Percentiles rank a stretch among this genome's conserved stretches.
Evolutionary conservation across 1,140 invertebrate genomes (phyloP).

Genomic region (Drosophila baimaii): DNA sequence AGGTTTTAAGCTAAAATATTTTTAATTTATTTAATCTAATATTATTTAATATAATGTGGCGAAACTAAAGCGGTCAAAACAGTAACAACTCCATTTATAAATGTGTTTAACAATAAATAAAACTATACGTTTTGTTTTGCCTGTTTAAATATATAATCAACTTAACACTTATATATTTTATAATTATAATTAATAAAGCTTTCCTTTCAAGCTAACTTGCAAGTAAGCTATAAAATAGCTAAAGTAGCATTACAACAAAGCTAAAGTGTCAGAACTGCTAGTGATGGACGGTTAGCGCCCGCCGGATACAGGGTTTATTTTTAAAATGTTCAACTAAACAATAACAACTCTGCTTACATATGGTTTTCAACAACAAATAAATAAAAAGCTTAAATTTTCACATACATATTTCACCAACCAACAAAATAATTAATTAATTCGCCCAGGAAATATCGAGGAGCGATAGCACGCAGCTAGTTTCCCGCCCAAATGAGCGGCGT

Average conservation of each 20-base stretch:
- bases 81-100: too few species aligned
- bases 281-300: constrained; percentile 2
- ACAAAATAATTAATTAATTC: too few species aligned
- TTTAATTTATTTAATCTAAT: too few species aligned
- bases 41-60: too few species aligned
- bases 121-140: too few species aligned
- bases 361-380: not conserved
- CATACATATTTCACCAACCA: not conserved
- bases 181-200: not conserved
- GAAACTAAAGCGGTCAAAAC: too few species aligned
- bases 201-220: not conserved
- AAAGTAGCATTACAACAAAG: not conserved
- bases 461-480: not conserved
- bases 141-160: too few species aligned
- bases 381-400: not conserved
- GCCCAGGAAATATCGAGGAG: too few species aligned
- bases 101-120: too few species aligned
- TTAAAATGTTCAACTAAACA: constrained; percentile 18
- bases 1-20: too few species aligned
- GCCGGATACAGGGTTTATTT: constrained; percentile 5
- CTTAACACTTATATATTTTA: not conserved
- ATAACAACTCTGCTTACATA: not conserved
- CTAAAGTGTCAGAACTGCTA: not conserved
- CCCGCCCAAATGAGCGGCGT: constrained; percentile 35
- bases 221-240: not conserved